A percentile compares a stretch with the other conserved stretches of the same genome.
phyloP scores from a whole-genome alignment of 2,888 invertebrate genomes.

The Andricus curvator region DNA sequence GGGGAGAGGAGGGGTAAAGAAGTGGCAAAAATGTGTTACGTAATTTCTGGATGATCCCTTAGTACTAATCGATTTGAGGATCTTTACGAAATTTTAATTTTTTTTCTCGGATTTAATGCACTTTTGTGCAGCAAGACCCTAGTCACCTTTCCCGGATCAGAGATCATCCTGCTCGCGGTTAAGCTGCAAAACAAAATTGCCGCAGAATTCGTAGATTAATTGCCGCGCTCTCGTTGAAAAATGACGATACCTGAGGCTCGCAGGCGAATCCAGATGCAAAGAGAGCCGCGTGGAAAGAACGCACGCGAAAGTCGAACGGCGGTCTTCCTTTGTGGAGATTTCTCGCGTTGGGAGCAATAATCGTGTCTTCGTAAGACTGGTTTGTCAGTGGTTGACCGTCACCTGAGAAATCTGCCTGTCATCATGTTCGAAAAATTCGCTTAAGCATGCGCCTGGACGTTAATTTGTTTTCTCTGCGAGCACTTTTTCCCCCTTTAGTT shows the following conservation, averaged over 20 bases:
- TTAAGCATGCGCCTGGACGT: slow-evolving; percentile 16
- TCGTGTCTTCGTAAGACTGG: slow-evolving; percentile 30
- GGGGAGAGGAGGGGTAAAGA: too few species aligned
- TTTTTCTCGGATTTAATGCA: background rate
- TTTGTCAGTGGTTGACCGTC: slow-evolving; percentile 35
- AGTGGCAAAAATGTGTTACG: too few species aligned
- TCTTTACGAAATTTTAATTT: background rate
- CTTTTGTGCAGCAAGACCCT: background rate
- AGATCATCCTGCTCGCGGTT: slow-evolving; percentile 9
- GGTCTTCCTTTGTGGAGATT: slow-evolving; percentile 22
- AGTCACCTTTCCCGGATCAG: slow-evolving; percentile 10
- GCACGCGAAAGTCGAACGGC: slow-evolving; percentile 34
- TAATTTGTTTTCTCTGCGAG: slow-evolving; percentile 23
- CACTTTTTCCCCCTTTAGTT: background rate
- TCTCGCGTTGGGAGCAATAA: slow-evolving; percentile 38
- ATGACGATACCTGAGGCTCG: slow-evolving; percentile 16
- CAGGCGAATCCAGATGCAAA: slow-evolving; percentile 34
- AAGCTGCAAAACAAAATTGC: slow-evolving; percentile 25
- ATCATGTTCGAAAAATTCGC: slow-evolving; percentile 28
- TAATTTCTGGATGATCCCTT: too few species aligned
- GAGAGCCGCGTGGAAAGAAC: slow-evolving; percentile 27
- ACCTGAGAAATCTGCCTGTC: slow-evolving; percentile 36
- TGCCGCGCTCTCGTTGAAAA: slow-evolving; percentile 23
- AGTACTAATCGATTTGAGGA: too few species aligned
- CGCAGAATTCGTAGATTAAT: slow-evolving; percentile 20